Percentiles rank a stretch among this genome's conserved stretches.
Evolutionary conservation across 2,113 vertebrate genomes (phyloP).

Genomic region (Marmota flaviventris): DNA sequence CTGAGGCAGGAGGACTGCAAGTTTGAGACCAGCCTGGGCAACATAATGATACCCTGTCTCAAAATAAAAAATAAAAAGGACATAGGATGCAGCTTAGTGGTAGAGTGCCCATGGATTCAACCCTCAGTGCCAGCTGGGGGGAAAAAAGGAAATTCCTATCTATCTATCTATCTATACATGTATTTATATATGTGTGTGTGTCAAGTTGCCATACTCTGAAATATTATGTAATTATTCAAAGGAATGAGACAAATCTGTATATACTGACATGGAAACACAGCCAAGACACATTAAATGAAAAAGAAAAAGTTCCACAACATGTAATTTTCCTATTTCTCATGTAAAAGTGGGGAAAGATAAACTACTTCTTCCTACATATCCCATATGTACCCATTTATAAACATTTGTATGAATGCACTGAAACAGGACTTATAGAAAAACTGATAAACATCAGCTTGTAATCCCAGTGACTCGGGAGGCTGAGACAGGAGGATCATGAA

Average conservation of each 20-base stretch:
- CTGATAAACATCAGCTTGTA: not conserved
- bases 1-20: too few species aligned
- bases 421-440: not conserved
- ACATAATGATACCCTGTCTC: too few species aligned
- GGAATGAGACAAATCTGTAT: not conserved
- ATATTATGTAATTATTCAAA: conserved; percentile 27
- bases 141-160: too few species aligned
- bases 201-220: not conserved
- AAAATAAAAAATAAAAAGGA: too few species aligned
- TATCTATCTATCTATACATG: too few species aligned
- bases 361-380: not conserved
- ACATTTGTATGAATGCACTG: not conserved
- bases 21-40: too few species aligned
- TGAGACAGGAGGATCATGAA: too few species aligned
- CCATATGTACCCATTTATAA: not conserved
- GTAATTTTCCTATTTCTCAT: not conserved
- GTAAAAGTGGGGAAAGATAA: not conserved
- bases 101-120: too few species aligned
- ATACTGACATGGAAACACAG: not conserved
- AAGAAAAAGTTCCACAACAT: not conserved
- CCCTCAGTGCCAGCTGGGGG: too few species aligned
- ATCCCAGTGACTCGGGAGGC: too few species aligned
- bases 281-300: not conserved
- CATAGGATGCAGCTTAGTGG: too few species aligned
- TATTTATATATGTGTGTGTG: too few species aligned